phyloP scores from a whole-genome alignment of 2,888 invertebrate species.

The Nomada hirtipes region DNA sequence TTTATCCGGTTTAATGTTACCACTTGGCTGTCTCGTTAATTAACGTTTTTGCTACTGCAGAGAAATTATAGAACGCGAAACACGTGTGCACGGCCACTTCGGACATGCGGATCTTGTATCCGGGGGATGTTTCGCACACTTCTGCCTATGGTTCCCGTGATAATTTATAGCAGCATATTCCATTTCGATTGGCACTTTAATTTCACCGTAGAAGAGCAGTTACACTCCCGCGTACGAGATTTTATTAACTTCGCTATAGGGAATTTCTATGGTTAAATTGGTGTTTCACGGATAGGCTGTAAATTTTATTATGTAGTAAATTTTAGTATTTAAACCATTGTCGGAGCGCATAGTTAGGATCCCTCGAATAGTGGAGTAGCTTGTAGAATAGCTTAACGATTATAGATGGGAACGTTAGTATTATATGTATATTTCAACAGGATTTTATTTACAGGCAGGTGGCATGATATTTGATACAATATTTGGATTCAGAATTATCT shows the following conservation, averaged over 20 bases:
- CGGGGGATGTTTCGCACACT: background rate
- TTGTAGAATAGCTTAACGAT: too few relatives aligned
- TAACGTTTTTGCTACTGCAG: conserved; percentile 25
- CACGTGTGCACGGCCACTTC: background rate
- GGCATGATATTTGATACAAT: too few relatives aligned
- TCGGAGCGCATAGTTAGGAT: background rate
- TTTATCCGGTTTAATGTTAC: conserved; percentile 26
- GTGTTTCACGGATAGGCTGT: background rate
- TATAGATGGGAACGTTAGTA: too few relatives aligned
- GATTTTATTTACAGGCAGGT: too few relatives aligned
- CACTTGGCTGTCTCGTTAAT: conserved; percentile 29
- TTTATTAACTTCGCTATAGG: conserved; percentile 6
- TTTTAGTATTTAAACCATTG: background rate
- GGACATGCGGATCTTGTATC: background rate
- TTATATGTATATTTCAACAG: too few relatives aligned
- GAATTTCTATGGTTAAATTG: background rate
- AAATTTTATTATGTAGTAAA: background rate
- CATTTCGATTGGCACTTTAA: background rate
- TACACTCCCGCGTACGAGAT: background rate
- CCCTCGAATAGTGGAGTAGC: background rate
- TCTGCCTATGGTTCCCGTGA: background rate
- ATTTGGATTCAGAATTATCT: too few relatives aligned
- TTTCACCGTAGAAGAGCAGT: background rate
- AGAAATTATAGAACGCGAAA: background rate
- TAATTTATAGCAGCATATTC: conserved; percentile 2